Conservation (phyloP, 2,888 invertebrate genomes). For the Eupithecia insigniata region DNA sequence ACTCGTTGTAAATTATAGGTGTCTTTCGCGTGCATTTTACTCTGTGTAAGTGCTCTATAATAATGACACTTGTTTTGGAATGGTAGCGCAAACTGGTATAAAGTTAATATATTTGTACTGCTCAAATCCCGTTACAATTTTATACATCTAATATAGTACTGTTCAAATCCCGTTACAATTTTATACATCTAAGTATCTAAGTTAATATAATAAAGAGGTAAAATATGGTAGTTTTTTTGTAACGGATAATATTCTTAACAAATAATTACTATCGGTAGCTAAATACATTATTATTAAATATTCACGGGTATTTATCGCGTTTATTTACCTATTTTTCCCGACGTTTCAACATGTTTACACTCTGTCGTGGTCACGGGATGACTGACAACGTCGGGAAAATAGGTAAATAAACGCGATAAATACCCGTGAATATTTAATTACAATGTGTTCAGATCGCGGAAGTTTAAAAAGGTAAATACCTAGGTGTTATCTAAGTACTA, state of each 20-base stretch:
- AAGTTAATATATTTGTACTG: slow-evolving; percentile 8
- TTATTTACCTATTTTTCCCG: too few relatives aligned
- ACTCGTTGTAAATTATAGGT: slow-evolving; percentile 28
- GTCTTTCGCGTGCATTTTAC: slow-evolving; percentile 20
- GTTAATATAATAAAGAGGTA: neutral
- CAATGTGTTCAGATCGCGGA: too few relatives aligned
- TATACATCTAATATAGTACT: neutral
- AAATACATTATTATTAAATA: too few relatives aligned
- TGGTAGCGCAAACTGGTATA: slow-evolving; percentile 11
- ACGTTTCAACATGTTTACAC: too few relatives aligned
- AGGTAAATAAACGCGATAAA: too few relatives aligned
- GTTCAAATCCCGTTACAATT: slow-evolving; percentile 1
- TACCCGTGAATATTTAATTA: too few relatives aligned
- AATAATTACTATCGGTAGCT: too few relatives aligned
- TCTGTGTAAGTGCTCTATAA: slow-evolving; percentile 17
- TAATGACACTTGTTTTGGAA: slow-evolving; percentile 12
- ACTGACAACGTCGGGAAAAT: too few relatives aligned
- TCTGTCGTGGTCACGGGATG: too few relatives aligned
- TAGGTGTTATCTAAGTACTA: neutral
- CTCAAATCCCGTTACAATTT: slow-evolving; percentile 1
- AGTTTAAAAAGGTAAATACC: too few relatives aligned
- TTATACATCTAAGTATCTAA: neutral
- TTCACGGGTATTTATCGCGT: too few relatives aligned
- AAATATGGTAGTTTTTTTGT: neutral
- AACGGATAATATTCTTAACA: neutral